Evolutionary conservation across 2,888 invertebrate genomes (phyloP).

Genomic region (Leucophenga maculata): DNA sequence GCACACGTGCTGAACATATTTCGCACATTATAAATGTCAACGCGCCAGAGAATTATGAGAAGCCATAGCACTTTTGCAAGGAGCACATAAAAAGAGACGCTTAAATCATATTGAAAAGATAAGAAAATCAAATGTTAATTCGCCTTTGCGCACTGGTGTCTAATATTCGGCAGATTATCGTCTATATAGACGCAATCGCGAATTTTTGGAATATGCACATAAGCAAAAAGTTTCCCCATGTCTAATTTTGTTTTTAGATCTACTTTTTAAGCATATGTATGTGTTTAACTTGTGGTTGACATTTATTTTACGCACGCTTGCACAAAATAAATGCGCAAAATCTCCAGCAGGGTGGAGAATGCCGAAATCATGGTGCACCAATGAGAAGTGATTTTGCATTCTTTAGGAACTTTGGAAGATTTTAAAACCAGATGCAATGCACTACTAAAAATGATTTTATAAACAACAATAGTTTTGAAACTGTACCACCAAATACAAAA

Average conservation of each 20-base stretch:
- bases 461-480: no score
- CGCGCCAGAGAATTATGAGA: slow-evolving; percentile 34
- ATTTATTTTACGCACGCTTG: slow-evolving; percentile 64
- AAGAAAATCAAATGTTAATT: neutral
- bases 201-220: neutral
- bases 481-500: no score
- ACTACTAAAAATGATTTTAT: no score
- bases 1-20: slow-evolving; percentile 32
- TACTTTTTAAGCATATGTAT: slow-evolving; percentile 48
- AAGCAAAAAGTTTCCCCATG: no score
- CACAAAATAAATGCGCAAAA: slow-evolving; percentile 63
- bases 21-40: slow-evolving; percentile 47
- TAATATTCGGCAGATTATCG: no score
- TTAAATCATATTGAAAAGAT: slow-evolving; percentile 12
- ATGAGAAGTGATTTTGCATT: neutral
- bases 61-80: neutral
- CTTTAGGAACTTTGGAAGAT: no score
- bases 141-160: neutral
- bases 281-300: slow-evolving; percentile 64
- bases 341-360: neutral
- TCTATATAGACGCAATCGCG: no score
- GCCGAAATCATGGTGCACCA: neutral
- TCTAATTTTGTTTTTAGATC: no score
- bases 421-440: no score
- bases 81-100: slow-evolving; percentile 8